phyloP scores from a whole-genome alignment of 2,797 vertebrate genomes.

The Cephalopachus bancanus region DNA sequence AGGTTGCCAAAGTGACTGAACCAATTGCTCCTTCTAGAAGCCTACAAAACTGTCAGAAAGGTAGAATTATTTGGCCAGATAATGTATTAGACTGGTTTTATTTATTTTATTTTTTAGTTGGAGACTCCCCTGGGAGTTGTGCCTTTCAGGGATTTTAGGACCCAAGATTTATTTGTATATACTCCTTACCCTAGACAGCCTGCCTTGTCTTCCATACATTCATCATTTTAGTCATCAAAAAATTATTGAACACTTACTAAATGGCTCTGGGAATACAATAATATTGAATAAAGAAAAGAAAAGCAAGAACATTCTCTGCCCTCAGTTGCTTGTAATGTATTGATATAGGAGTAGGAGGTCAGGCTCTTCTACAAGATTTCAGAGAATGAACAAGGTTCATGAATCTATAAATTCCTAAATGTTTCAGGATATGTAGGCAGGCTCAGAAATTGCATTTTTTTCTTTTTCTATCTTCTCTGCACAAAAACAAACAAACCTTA shows the following conservation, averaged over 20 bases:
- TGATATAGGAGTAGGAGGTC: not conserved
- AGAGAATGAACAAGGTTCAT: not conserved
- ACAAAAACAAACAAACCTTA: not conserved
- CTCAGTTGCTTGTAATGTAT: not conserved
- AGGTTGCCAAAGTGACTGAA: not conserved
- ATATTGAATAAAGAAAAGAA: not conserved
- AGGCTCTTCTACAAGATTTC: not conserved
- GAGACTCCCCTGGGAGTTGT: not conserved
- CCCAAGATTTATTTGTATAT: not conserved
- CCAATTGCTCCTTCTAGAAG: not conserved
- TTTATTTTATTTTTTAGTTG: not conserved
- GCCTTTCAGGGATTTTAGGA: constrained; percentile 5
- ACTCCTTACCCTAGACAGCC: not conserved
- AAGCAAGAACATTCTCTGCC: not conserved
- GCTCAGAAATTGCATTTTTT: not conserved
- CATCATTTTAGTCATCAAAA: not conserved
- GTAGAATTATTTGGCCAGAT: not conserved
- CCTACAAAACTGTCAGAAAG: not conserved
- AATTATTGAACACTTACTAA: not conserved
- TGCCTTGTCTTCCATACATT: not conserved
- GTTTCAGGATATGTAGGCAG: not conserved
- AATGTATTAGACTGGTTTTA: not conserved
- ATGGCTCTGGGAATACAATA: not conserved
- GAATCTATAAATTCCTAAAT: not conserved
- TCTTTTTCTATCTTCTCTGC: not conserved